These are phyloP conservation scores for Gymnothorax reevesii DNA, from an alignment of 2,797 vertebrate species.

Conservation along the genomic window DNA sequence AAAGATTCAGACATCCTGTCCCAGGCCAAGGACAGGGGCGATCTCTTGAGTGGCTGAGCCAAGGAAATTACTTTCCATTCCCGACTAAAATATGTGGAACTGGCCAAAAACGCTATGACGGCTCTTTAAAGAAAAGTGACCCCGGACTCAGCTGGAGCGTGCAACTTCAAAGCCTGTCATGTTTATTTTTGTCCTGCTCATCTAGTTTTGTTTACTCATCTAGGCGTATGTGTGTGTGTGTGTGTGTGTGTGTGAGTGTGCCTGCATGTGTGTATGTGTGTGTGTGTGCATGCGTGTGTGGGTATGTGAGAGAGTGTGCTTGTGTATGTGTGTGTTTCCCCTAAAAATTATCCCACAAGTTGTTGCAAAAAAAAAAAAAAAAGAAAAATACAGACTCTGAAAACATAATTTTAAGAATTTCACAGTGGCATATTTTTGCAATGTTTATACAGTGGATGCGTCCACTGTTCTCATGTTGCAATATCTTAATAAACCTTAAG, in stretches of 20 bases:
- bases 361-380: too few species aligned
- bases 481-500: neutral
- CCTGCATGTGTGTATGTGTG: neutral
- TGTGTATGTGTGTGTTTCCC: neutral
- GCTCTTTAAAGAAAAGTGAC: neutral
- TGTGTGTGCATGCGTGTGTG: conserved; percentile 11
- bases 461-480: neutral
- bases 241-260: neutral
- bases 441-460: too few species aligned
- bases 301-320: neutral
- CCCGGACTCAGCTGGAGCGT: neutral
- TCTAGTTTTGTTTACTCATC: neutral
- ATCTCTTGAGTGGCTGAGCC: neutral
- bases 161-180: conserved; percentile 16
- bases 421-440: too few species aligned
- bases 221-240: neutral
- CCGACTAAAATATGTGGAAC: neutral
- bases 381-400: too few species aligned
- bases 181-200: conserved; percentile 4
- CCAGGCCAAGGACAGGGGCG: neutral
- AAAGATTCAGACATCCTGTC: conserved; percentile 5
- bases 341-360: neutral
- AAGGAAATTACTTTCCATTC: neutral
- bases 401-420: neutral
- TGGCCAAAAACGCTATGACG: neutral